These are phyloP conservation scores for Halichoeres trimaculatus DNA, from an alignment of 2,113 vertebrate species.

Conservation along the genomic window DNA sequence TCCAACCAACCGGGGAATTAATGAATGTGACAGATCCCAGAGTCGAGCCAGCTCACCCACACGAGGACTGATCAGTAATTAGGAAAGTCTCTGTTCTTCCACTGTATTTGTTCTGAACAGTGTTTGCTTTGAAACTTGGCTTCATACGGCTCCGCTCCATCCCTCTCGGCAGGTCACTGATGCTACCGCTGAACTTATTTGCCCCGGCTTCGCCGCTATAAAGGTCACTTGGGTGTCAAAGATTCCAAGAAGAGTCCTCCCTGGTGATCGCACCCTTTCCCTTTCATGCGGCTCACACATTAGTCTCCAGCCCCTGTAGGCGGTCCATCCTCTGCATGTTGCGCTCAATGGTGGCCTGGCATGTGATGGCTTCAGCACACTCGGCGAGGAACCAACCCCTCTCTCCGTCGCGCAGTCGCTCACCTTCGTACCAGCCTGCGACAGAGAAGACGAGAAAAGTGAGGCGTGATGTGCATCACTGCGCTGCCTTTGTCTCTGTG, in stretches of 20 bases:
- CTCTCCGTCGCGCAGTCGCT: conserved; percentile 91
- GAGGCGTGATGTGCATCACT: background rate
- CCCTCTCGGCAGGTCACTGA: conserved; percentile 15
- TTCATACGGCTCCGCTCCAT: background rate
- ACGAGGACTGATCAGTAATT: conserved; percentile 28
- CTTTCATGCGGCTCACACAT: conserved; percentile 83
- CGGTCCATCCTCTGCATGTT: conserved; percentile 98
- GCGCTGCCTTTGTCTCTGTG: conserved; percentile 19
- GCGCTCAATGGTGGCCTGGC: conserved; percentile 90
- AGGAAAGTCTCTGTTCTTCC: conserved; percentile 13
- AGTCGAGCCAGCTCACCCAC: conserved; percentile 31
- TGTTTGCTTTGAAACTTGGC: conserved; percentile 12
- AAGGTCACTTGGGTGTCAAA: conserved; percentile 18
- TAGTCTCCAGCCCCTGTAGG: conserved; percentile 93
- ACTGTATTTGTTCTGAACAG: conserved; percentile 7
- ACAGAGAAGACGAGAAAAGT: background rate
- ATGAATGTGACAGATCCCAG: conserved; percentile 47
- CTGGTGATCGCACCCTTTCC: background rate
- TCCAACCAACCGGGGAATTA: conserved; percentile 27
- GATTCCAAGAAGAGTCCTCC: conserved; percentile 10
- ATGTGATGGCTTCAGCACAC: conserved; percentile 92
- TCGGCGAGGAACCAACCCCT: conserved; percentile 94
- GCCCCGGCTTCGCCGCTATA: conserved; percentile 27
- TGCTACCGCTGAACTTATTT: conserved; percentile 24
- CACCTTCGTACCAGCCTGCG: conserved; percentile 95